Conservation (phyloP, 2,888 invertebrate species). For the Latheticus oryzae region DNA sequence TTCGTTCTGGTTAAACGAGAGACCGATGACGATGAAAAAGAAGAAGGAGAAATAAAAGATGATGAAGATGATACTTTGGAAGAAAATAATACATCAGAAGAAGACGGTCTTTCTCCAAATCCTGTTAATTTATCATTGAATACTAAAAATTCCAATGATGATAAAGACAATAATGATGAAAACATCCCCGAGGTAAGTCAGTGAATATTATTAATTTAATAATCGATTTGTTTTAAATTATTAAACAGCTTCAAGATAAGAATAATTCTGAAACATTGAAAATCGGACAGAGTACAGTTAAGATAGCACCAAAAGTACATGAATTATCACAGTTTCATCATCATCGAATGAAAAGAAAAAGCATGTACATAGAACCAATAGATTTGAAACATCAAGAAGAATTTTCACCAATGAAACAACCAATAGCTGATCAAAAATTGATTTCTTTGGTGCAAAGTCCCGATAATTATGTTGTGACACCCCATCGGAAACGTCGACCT, state of each 20-base stretch:
- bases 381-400: constrained; percentile 80
- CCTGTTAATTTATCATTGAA: constrained; percentile 83
- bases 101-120: constrained; percentile 81
- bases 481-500: constrained; percentile 86
- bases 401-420: constrained; percentile 74
- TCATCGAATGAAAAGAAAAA: constrained; percentile 71
- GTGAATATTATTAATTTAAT: constrained; percentile 21
- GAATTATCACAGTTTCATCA: constrained; percentile 66
- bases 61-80: constrained; percentile 63
- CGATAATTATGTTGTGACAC: constrained; percentile 86
- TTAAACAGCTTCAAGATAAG: constrained; percentile 56
- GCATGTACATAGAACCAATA: constrained; percentile 74
- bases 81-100: constrained; percentile 64
- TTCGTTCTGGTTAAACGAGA: constrained; percentile 55
- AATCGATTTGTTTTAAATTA: constrained; percentile 8
- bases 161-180: constrained; percentile 55
- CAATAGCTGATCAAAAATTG: constrained; percentile 73
- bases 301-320: constrained; percentile 72
- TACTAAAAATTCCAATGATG: constrained; percentile 68
- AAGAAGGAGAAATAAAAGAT: constrained; percentile 67
- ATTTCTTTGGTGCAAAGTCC: constrained; percentile 80
- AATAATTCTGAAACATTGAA: constrained; percentile 67
- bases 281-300: constrained; percentile 72
- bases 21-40: constrained; percentile 65
- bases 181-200: constrained; percentile 53